phyloP scores from a whole-genome alignment of 2,888 invertebrate genomes.

The Mesorhabditis belari region DNA sequence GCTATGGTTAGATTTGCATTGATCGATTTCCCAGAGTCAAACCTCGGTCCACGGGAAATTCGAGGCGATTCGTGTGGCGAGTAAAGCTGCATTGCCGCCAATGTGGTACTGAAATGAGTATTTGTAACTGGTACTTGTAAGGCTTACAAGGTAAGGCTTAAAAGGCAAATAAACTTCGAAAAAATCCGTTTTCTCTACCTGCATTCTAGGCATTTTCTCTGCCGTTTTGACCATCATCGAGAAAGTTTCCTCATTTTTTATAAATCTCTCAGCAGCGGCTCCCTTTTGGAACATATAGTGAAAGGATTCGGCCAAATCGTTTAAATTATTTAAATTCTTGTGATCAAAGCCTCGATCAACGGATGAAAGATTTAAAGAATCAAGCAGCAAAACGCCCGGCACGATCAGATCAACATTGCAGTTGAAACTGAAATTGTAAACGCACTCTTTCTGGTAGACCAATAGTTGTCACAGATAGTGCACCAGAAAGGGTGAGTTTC shows the following conservation, averaged over 20 bases:
- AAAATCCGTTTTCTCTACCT: too few species aligned
- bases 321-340: slow-evolving; percentile 24
- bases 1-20: too few species aligned
- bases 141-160: too few species aligned
- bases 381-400: slow-evolving; percentile 53
- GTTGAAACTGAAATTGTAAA: slow-evolving; percentile 51
- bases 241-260: slow-evolving; percentile 42
- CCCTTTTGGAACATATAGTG: slow-evolving; percentile 55
- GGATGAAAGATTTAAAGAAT: slow-evolving; percentile 50
- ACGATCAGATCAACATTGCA: slow-evolving; percentile 57
- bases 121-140: too few species aligned
- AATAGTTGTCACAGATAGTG: not conserved
- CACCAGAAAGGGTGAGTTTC: too few species aligned
- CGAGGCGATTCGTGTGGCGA: slow-evolving; percentile 53
- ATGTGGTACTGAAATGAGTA: slow-evolving; percentile 53
- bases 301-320: slow-evolving; percentile 55
- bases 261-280: slow-evolving; percentile 55
- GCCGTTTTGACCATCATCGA: slow-evolving; percentile 29
- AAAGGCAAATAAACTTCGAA: too few species aligned
- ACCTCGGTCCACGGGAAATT: slow-evolving; percentile 55
- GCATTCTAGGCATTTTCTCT: slow-evolving; percentile 28
- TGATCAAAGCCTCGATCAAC: slow-evolving; percentile 28
- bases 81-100: slow-evolving; percentile 58
- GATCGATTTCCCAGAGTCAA: not conserved
- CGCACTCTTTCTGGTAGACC: too few species aligned